These are phyloP conservation scores for Cepaea hortensis DNA, from an alignment of 2,888 invertebrate genomes.

Conservation along the genomic window DNA sequence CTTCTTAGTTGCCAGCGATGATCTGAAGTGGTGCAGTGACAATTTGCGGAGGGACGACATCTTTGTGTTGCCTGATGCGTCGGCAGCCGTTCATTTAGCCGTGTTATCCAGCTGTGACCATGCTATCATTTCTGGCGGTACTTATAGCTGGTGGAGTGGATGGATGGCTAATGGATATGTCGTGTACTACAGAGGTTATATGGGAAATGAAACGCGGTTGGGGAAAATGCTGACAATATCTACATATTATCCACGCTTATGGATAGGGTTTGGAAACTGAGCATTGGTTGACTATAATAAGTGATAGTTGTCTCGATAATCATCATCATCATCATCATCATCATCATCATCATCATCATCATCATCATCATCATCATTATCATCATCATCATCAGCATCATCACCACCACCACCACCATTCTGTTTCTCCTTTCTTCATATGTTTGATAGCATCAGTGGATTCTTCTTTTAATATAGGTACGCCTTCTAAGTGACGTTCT, in stretches of 20 bases:
- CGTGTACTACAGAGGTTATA: neutral
- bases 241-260: neutral
- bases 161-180: slow-evolving; percentile 21
- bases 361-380: no score
- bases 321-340: no score
- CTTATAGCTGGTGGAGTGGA: neutral
- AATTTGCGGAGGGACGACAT: neutral
- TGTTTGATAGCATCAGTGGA: no score
- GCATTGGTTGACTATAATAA: no score
- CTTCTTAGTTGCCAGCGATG: slow-evolving; percentile 10
- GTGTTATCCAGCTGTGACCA: slow-evolving; percentile 24
- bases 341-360: no score
- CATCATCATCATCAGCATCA: no score
- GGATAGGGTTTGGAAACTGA: neutral
- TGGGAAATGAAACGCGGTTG: neutral
- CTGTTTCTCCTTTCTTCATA: no score
- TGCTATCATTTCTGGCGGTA: neutral
- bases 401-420: no score
- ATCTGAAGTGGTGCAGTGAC: slow-evolving; percentile 5
- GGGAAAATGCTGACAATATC: neutral
- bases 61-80: neutral
- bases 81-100: neutral
- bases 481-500: no score
- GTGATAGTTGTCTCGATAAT: no score
- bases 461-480: no score